These are phyloP conservation scores for Anoncus sp. DNA, from an alignment of 2,888 invertebrate species.

Conservation along the genomic window DNA sequence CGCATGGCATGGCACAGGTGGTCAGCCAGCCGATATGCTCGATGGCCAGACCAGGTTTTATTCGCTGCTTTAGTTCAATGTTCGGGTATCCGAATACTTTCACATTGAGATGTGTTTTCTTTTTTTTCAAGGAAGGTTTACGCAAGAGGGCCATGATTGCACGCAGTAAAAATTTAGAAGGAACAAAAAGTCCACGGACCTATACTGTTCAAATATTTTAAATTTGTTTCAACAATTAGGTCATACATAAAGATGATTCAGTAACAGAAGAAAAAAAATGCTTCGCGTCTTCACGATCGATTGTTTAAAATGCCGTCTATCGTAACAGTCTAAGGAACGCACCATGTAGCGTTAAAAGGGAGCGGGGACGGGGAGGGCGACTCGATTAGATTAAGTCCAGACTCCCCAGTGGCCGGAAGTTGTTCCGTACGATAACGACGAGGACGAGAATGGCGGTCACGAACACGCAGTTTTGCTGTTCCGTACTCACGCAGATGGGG, in stretches of 20 bases:
- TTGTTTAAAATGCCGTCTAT: background rate
- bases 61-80: conserved; percentile 62
- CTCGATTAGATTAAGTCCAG: conserved; percentile 65
- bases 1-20: conserved; percentile 65
- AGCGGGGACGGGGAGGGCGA: no score
- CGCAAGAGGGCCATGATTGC: background rate
- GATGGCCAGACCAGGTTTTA: conserved; percentile 54
- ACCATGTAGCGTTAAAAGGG: conserved; percentile 22
- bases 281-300: background rate
- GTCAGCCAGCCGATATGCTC: conserved; percentile 56
- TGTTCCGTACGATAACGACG: conserved; percentile 58
- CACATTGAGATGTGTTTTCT: background rate
- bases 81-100: conserved; percentile 60
- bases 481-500: background rate
- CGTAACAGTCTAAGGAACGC: conserved; percentile 1
- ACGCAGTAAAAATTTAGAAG: background rate
- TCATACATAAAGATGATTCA: background rate
- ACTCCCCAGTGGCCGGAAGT: conserved; percentile 60
- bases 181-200: no score
- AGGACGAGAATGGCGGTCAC: conserved; percentile 30
- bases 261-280: background rate
- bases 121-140: background rate
- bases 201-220: no score
- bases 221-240: background rate
- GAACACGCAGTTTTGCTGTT: conserved; percentile 21